Evolutionary conservation across 2,113 vertebrate species (phyloP), one percentile per base, ranked within the genome.

Genomic region (Cyanocitta stelleri): DNA sequence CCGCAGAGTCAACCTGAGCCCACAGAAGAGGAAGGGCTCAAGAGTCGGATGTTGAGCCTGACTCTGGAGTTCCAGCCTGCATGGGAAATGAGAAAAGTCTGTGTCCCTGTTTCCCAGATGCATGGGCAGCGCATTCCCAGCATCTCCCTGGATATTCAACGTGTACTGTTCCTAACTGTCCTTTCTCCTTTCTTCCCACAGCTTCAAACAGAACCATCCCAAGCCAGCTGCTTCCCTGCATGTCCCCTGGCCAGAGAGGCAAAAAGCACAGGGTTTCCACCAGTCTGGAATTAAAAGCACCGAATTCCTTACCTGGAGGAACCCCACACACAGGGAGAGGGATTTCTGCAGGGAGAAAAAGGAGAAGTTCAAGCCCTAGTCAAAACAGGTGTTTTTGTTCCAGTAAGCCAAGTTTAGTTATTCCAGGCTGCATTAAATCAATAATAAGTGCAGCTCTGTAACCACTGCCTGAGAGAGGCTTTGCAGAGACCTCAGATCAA

Each of bases 21-120:
- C 46, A 46, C 39, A 75, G 26, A 74, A 81, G 44, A 87, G 56
- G 56, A 74, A 84, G 16, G 33, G 29, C 30, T 64, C 59, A 39
- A 26, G 35, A 46, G 43, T 0, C 0, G 7, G 39, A 39, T 46
- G 27, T 43, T 46, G 43, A 37, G 13, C 32, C 56, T 10, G 15
- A 22, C 33, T 49, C 35, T 68, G 33, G 20, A 15, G 23, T 23
- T 64, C 52, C 52, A 92, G 73, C 26, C 71, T 12, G 3, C 27
- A 6, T 8, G 35, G 59, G n/a, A 78, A 94, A 51, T 22, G 33
- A 84, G 68, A 82, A 29, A 61, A 76, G 4, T 51, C 27, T n/a
- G 6, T 41, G 13, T 67, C 51, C 67, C 27, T 51, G 6, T 52
- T 73, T 76, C 32, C 48, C 84, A 85, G 27, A 33, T 1, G 1